These are phyloP conservation scores for Ooceraea biroi DNA, from an alignment of 1,140 invertebrate species.

Conservation along the genomic window DNA sequence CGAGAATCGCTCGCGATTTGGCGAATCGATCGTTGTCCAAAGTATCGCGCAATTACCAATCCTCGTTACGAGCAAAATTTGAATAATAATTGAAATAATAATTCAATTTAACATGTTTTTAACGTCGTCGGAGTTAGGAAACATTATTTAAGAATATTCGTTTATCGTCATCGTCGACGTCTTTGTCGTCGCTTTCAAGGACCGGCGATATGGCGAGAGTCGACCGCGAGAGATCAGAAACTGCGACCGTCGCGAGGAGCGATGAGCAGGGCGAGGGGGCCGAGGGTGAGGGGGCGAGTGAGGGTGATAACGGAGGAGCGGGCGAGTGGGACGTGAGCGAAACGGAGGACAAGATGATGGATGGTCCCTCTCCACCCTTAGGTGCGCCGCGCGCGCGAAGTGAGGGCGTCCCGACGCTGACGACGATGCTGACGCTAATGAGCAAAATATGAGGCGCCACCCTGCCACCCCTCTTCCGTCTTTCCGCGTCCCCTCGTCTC, in stretches of 20 bases:
- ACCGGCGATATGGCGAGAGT: constrained; percentile 35
- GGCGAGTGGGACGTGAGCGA: constrained; percentile 73
- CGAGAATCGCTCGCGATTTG: background rate
- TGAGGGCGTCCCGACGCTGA: constrained; percentile 83
- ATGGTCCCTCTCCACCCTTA: constrained; percentile 82
- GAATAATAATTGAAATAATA: no score
- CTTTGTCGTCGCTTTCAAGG: constrained; percentile 42
- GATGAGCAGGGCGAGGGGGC: constrained; percentile 41
- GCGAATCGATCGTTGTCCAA: background rate
- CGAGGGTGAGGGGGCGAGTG: constrained; percentile 40
- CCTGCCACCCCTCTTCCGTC: constrained; percentile 65
- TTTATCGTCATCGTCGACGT: constrained; percentile 3
- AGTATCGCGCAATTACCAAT: no score
- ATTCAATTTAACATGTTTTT: no score
- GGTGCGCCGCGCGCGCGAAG: constrained; percentile 76
- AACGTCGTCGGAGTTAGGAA: no score
- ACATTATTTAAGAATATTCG: background rate
- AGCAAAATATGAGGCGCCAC: constrained; percentile 86
- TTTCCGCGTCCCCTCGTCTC: constrained; percentile 45
- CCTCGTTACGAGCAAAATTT: no score
- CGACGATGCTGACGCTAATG: constrained; percentile 86
- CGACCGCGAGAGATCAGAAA: constrained; percentile 54
- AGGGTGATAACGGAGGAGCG: constrained; percentile 39
- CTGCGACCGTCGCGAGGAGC: constrained; percentile 40
- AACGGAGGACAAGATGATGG: constrained; percentile 85